Base-by-base conservation (phyloP, 2,113 vertebrate species). In the Picathartes gymnocephalus region DNA sequence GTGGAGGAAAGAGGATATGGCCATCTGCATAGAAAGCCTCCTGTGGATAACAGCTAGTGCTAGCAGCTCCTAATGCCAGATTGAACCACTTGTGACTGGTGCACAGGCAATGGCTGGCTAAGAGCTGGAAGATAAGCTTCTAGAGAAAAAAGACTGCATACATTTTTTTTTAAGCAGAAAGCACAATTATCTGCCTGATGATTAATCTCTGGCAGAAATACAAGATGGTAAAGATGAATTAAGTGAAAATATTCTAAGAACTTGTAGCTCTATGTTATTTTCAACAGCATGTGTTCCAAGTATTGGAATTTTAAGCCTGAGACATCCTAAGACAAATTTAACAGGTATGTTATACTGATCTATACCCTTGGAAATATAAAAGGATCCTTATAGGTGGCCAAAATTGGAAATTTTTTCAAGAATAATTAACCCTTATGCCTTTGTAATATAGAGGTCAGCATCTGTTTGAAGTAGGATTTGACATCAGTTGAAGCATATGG, bases 391-490 rank as follows among this genome's bases (percentile, higher is more conserved):
- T 3, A 31, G 40, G 69, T 53, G 50, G 33, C 30, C 10, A 8
- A 74, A 93, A 70, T 0, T 42, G 44, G 51, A 94, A 83, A 78
- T 86, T 83, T 91, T 17, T 64, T 88, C 69, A 64, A 84, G 40
- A 31, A 73, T 81, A 94, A 96, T 94, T 95, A 94, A 90, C 92
- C 79, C 37, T 94, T 60, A 68, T 17, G 77, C n/a, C 80, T 81
- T 83, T 35, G 68, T 83, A 92, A 94, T 81, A 93, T 61, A 91
- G 90, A 94, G 94, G 96, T 97, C 95, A 97, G 90, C 95, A 95
- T 92, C 94, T 96, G 94, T 88, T 93, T 96, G 57, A 92, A 96
- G 90, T 31, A 92, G 94, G 90, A 96, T 92, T 95, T 94, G 80
- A 93, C 90, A 94, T 92, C 94, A 90, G 82, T 10, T 83, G 61